A percentile compares a stretch with the other conserved stretches of the same genome.
Conservation (phyloP, 2,888 invertebrate species). For the Bimastos eiseni region DNA sequence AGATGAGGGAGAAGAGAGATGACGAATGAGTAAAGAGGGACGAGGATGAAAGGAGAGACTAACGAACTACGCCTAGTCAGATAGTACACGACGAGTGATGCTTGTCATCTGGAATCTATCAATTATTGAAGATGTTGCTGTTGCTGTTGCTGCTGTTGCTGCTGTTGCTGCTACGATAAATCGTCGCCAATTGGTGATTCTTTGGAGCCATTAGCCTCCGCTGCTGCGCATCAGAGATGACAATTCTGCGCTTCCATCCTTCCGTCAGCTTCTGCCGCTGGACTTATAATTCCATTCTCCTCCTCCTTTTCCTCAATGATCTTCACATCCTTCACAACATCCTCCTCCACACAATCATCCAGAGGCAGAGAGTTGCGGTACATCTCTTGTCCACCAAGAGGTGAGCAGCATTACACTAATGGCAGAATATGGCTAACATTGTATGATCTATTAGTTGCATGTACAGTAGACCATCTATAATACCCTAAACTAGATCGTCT, state of each 20-base stretch:
- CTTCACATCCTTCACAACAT: not conserved
- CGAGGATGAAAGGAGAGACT: not conserved
- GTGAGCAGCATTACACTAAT: not conserved
- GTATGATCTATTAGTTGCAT: too few relatives aligned
- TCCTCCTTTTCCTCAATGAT: not conserved
- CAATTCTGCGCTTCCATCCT: not conserved
- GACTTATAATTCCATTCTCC: not conserved
- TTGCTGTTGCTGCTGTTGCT: not conserved
- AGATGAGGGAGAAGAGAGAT: too few relatives aligned
- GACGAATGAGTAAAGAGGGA: too few relatives aligned
- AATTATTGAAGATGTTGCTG: not conserved
- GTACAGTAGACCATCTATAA: too few relatives aligned
- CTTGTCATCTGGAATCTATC: not conserved
- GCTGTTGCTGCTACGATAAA: not conserved
- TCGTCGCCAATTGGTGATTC: conserved; percentile 5
- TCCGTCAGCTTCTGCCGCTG: not conserved
- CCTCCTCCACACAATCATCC: not conserved
- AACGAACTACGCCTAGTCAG: not conserved
- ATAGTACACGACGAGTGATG: not conserved
- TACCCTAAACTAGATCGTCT: too few relatives aligned
- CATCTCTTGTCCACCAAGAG: not conserved
- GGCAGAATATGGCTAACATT: not conserved
- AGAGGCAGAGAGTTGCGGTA: not conserved
- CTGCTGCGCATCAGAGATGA: conserved; percentile 7
- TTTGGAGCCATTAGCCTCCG: conserved; percentile 14